Evolutionary conservation across 2,888 invertebrate genomes (phyloP).

Genomic region (Temnothorax rugatulus): DNA sequence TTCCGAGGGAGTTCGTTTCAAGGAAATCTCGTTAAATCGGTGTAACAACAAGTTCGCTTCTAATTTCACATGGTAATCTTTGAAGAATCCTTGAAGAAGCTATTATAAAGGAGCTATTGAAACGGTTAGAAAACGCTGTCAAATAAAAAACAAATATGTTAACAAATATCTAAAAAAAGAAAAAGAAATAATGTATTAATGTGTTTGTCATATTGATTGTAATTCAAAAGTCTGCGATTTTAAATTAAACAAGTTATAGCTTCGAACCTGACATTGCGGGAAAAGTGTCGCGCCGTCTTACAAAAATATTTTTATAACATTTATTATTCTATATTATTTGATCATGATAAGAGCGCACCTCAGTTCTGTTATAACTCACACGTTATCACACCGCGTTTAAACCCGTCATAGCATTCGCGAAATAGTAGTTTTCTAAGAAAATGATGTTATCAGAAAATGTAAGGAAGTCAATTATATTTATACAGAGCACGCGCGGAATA

Average conservation of each 20-base stretch:
- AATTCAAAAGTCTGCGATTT: neutral
- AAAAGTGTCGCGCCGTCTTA: neutral
- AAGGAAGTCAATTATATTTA: constrained; percentile 23
- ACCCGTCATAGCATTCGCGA: neutral
- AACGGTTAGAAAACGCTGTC: neutral
- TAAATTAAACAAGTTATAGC: constrained; percentile 10
- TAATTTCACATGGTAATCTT: neutral
- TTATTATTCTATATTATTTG: constrained; percentile 7
- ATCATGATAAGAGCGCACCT: neutral
- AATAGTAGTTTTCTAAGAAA: neutral
- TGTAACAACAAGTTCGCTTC: neutral
- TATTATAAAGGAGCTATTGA: neutral
- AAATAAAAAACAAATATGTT: neutral
- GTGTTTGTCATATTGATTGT: neutral
- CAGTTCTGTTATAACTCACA: neutral
- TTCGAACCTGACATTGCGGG: neutral
- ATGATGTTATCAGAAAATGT: constrained; percentile 16
- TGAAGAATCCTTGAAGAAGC: neutral
- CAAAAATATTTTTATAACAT: neutral
- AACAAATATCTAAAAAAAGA: neutral
- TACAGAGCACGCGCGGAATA: neutral
- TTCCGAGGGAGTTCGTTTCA: neutral
- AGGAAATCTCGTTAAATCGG: neutral
- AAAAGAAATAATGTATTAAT: neutral
- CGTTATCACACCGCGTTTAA: neutral